phyloP scores from a whole-genome alignment of 2,888 invertebrate genomes.

The Himalopsyche tibetana region DNA sequence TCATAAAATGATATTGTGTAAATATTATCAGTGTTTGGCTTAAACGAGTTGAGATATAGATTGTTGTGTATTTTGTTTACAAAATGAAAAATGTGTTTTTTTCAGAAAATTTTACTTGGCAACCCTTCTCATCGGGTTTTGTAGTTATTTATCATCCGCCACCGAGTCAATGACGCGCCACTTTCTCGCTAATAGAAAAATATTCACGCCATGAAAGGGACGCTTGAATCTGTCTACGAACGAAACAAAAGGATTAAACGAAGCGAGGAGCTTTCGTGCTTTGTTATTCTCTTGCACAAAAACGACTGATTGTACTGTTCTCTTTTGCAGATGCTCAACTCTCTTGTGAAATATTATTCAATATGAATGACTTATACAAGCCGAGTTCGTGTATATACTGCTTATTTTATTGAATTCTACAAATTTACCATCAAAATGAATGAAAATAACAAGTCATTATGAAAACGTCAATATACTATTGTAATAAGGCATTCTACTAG shows the following conservation, averaged over 20 bases:
- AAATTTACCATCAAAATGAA: background rate
- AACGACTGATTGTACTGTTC: slow-evolving; percentile 30
- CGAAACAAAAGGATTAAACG: slow-evolving; percentile 31
- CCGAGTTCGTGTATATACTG: background rate
- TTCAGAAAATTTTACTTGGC: background rate
- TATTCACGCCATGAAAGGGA: slow-evolving; percentile 27
- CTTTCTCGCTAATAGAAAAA: slow-evolving; percentile 23
- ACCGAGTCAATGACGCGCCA: slow-evolving; percentile 44
- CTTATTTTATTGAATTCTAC: background rate
- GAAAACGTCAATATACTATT: too few species aligned
- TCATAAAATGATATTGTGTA: too few species aligned
- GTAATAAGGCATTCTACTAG: too few species aligned
- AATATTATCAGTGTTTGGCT: too few species aligned
- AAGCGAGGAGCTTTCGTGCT: slow-evolving; percentile 19
- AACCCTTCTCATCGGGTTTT: slow-evolving; percentile 28
- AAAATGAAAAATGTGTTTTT: background rate
- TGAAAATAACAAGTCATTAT: too few species aligned
- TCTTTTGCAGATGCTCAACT: slow-evolving; percentile 31
- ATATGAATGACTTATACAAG: background rate
- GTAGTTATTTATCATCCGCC: slow-evolving; percentile 52
- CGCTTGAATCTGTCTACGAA: slow-evolving; percentile 31
- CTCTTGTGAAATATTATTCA: slow-evolving; percentile 29
- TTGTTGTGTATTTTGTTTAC: background rate
- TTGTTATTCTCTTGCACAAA: slow-evolving; percentile 13
- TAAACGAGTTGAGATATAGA: background rate